These are phyloP conservation scores for Oreortyx pictus DNA, from an alignment of 2,797 vertebrate species.

Conservation along the genomic window DNA sequence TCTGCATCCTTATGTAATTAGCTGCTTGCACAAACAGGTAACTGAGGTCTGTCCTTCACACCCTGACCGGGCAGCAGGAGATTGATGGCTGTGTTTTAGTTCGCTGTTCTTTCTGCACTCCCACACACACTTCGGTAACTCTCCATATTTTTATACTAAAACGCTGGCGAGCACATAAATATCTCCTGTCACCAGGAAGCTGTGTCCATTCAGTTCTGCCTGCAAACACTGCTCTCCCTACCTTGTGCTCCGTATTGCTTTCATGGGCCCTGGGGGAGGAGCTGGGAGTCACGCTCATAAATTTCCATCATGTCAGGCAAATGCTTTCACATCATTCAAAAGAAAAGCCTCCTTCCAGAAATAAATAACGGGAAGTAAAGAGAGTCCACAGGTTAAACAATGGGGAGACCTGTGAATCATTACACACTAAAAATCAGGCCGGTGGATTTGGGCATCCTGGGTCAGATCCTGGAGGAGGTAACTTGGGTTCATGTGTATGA, in stretches of 20 bases:
- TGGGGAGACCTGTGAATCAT: slow-evolving; percentile 26
- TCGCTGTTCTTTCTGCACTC: slow-evolving; percentile 15
- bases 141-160: slow-evolving; percentile 52
- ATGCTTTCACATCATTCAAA: slow-evolving; percentile 64
- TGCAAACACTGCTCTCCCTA: slow-evolving; percentile 1
- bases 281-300: slow-evolving; percentile 21
- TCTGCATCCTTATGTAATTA: slow-evolving; percentile 13
- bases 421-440: background rate
- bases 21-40: background rate
- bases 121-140: slow-evolving; percentile 11
- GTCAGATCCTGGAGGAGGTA: background rate
- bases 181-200: slow-evolving; percentile 41
- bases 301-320: slow-evolving; percentile 61
- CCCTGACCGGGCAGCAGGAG: slow-evolving; percentile 1
- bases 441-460: background rate
- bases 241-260: background rate
- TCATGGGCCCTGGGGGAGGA: slow-evolving; percentile 42
- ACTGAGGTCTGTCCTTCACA: background rate
- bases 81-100: slow-evolving; percentile 52
- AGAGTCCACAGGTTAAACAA: background rate
- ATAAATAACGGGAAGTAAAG: slow-evolving; percentile 52
- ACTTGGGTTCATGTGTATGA: background rate
- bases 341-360: slow-evolving; percentile 49
- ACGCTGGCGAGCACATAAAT: slow-evolving; percentile 60
- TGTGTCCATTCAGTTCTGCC: background rate